These are phyloP conservation scores for Channa argus DNA, from an alignment of 2,113 vertebrate species.

Conservation along the genomic window DNA sequence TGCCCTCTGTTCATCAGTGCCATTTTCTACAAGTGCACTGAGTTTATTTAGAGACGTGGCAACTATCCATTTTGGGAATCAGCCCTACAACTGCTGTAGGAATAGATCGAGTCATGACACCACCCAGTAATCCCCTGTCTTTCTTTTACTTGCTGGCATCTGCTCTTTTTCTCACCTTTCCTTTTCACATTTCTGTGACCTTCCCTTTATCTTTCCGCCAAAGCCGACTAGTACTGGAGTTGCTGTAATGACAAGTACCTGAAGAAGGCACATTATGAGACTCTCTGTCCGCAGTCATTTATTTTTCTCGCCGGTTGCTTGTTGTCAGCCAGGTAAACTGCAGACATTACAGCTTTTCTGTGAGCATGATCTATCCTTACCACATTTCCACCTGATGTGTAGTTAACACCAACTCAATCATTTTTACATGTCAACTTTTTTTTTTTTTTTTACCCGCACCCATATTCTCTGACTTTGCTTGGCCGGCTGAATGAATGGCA, in stretches of 20 bases:
- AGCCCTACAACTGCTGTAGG: constrained; percentile 31
- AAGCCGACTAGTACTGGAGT: constrained; percentile 41
- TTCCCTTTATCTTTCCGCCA: constrained; percentile 57
- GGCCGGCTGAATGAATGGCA: constrained; percentile 59
- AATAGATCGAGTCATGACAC: constrained; percentile 64
- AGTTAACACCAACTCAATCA: constrained; percentile 33
- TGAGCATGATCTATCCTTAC: constrained; percentile 27
- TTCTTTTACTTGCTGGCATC: constrained; percentile 31
- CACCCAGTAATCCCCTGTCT: constrained; percentile 57
- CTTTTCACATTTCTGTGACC: constrained; percentile 56
- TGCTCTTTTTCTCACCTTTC: constrained; percentile 49
- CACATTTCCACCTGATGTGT: constrained; percentile 42
- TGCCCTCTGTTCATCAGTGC: not conserved
- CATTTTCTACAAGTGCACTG: constrained; percentile 10
- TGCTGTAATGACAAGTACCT: constrained; percentile 38
- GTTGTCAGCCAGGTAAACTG: constrained; percentile 55
- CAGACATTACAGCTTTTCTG: constrained; percentile 42
- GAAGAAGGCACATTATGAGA: constrained; percentile 51
- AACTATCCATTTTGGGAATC: constrained; percentile 42
- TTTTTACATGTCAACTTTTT: constrained; percentile 42
- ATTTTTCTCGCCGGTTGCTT: constrained; percentile 49
- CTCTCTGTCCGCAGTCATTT: constrained; percentile 63
- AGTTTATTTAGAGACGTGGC: constrained; percentile 34
- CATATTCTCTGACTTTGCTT: constrained; percentile 5
- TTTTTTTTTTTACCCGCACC: too few species aligned